A percentile compares a stretch with the other conserved stretches of the same genome.
These are phyloP conservation scores for Danionella cerebrum DNA, from an alignment of 2,113 vertebrate species.

Conservation along the genomic window DNA sequence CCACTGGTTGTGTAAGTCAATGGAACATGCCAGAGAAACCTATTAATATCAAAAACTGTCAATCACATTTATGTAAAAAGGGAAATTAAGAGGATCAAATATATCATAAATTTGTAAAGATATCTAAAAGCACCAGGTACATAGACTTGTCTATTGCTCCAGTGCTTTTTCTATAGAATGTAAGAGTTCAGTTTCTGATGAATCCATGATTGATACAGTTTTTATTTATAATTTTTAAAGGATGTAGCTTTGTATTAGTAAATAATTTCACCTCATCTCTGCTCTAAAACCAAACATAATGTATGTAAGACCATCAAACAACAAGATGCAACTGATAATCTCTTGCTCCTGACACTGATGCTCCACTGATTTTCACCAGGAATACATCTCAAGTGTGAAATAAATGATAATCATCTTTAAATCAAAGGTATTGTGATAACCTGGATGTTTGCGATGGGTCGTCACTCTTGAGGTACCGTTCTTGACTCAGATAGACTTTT, in stretches of 20 bases:
- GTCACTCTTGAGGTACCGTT: conserved; percentile 68
- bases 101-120: background rate
- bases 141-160: too few relatives aligned
- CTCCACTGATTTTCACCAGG: background rate
- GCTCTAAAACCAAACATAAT: too few relatives aligned
- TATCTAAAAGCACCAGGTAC: background rate
- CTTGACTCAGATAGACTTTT: conserved; percentile 71
- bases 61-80: background rate
- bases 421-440: conserved; percentile 51
- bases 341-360: too few relatives aligned
- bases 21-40: conserved; percentile 68
- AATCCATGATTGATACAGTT: too few relatives aligned
- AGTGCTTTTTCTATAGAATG: background rate
- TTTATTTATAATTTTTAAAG: too few relatives aligned
- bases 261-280: too few relatives aligned
- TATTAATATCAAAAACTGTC: conserved; percentile 26
- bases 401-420: background rate
- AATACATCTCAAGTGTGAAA: background rate
- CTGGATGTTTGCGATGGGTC: conserved; percentile 52
- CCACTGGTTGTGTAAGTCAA: conserved; percentile 66
- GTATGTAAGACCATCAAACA: too few relatives aligned
- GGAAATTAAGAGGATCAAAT: background rate
- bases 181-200: too few relatives aligned
- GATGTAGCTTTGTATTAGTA: too few relatives aligned
- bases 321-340: too few relatives aligned